Base-by-base conservation (phyloP, 2,113 vertebrate genomes). In the Poecilia latipinna region DNA sequence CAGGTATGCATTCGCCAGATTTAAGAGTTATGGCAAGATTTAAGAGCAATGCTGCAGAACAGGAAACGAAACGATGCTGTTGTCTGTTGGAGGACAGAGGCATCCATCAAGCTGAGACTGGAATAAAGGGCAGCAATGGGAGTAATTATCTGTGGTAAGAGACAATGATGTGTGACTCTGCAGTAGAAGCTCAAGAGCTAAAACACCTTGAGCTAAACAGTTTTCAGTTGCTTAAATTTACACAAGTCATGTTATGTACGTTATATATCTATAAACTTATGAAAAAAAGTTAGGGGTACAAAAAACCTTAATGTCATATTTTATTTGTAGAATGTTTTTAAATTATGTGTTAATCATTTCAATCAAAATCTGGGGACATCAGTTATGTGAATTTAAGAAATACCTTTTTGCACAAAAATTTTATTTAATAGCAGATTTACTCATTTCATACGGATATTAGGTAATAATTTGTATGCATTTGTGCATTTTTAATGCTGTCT, bases 81-180 rank as follows among this genome's bases (percentile, higher is more conserved):
- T 86, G 69, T 82, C 62, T 82, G 31, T 17, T 28, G 64, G 22
- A 60, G 31, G 28, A 62, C 63, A 77, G 75, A 77, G 32, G 64
- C 75, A 88, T 89, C 78, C 69, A 85, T 89, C 85, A 85, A 65
- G 54, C 10, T 29, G 65, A 84, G 83, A 69, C 39, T 79, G 81
- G 39, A 82, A 82, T 80, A 66, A 81, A 83, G 63, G 78, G 61
- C 64, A 78, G 82, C 75, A 82, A 76, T 83, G 82, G 84, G 81
- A 82, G 82, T 84, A 88, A 89, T 84, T 89, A 86, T 74, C 69
- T 81, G 73, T 78, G 68, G 48, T 83, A 75, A 84, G 85, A 85
- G 72, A 86, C 70, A 82, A 75, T 79, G 83, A 79, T 6, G 80
- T 77, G 73, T 82, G 74, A 85, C 81, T 77, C 28, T 32, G 68